Base-by-base conservation (phyloP, 2,888 invertebrate genomes). In the Pammene fasciana region DNA sequence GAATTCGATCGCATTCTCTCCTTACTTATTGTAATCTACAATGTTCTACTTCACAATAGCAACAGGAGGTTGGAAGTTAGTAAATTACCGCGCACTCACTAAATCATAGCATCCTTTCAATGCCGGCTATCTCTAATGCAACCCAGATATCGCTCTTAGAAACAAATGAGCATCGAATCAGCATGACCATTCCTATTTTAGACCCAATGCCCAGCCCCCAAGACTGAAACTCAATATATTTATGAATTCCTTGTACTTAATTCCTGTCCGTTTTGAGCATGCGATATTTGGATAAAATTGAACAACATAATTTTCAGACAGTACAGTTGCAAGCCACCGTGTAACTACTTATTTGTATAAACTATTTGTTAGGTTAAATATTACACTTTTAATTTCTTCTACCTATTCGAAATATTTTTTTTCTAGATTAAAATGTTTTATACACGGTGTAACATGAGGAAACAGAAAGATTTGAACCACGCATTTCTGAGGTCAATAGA, bases 81-180 rank as follows among this genome's bases (percentile, higher is more conserved):
- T 60, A 54, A 55, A 48, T 61, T 55, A 55, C 46, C 54, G 36
- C 14, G 43, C 50, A 46, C 59, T 59, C 46, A 46, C 54, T 67
- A 60, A 60, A 55, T 61, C 61, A 61, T 26, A 67, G 46, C 67
- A 67, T 60, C 67, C 61, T 61, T 55, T 61, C 67, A 67, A 26
- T 61, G 60, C 61, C 45, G 18, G 50, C 62, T 62, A 62, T 62
- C 50, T 62, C 62, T 62, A 62, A 50, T 52, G 62, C 62, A 62
- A 34, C 62, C n/a, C 13, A 62, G 62, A 62, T 62, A 52, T 41
- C n/a, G 50, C 18, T 62, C 16, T 38, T n/a, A 10, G 38, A 50
- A 52, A 52, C 18, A 50, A 61, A 52, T 62, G 41, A 18, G 26
- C 18, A 50, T 41, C 10, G 13, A 62, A 52, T 38, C 18, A n/a